Base-by-base conservation (phyloP, 2,797 vertebrate species). In the Chloroceryle inda region DNA sequence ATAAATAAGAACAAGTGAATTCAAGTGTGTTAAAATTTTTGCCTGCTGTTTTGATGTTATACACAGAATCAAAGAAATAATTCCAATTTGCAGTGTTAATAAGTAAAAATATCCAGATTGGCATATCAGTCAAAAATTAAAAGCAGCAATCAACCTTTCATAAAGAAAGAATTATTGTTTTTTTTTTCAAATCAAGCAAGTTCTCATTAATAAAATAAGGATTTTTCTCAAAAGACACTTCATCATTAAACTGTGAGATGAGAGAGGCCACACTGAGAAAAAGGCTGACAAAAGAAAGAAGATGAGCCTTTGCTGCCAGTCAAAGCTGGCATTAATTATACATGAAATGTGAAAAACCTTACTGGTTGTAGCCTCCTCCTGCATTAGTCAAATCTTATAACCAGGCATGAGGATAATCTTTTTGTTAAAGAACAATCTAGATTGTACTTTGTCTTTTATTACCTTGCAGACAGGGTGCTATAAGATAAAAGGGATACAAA, bases 191-290 rank as follows among this genome's bases (percentile, higher is more conserved):
- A 61, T 74, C 62, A 83, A 63, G 71, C 4, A 53, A 89, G 19
- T 85, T 40, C 50, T 91, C 24, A 92, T 94, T 94, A 84, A 91
- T 90, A 80, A 96, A 96, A 89, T 35, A 85, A 69, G 66, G 50
- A 85, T 89, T 96, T 85, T 73, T 6, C 50, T 81, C 73, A 78
- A 80, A 91, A 91, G 72, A 53, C 26, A 49, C 24, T 55, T 93
- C 56, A 73, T 91, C 55, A 67, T 90, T 94, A 88, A 88, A 64
- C 73, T 83, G n/a, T 69, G 49, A 84, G 35, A 59, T 74, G 68
- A 83, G 73, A 93, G 73, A 89, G 35, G 85, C 49, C 68, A 64
- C n/a, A 62, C n/a, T 42, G 68, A 85, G 52, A 42, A 85, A 66
- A 66, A 12, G 53, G 45, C 49, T 80, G 86, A 88, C 23, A 88